Conservation (phyloP, 2,113 vertebrate species). For the Thomomys bottae region DNA sequence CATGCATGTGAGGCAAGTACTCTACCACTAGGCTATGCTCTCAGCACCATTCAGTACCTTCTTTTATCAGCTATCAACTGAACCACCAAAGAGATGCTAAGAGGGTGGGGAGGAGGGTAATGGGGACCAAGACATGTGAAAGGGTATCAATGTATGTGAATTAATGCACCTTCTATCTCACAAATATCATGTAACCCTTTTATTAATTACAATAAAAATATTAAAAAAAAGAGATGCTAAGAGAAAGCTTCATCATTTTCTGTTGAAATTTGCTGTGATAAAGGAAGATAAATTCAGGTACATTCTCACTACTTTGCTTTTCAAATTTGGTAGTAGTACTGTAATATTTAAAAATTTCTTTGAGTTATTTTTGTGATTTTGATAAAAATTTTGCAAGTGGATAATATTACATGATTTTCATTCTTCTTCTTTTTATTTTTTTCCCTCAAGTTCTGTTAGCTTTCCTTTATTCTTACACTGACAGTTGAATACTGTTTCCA, state of each 20-base stretch:
- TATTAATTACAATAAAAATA: no score
- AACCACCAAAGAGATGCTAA: not conserved
- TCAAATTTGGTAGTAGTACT: not conserved
- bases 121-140: no score
- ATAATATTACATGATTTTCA: not conserved
- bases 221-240: not conserved
- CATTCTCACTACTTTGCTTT: not conserved
- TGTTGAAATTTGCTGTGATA: not conserved
- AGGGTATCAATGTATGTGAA: no score
- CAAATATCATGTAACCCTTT: no score
- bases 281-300: not conserved
- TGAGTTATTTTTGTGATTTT: not conserved
- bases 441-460: not conserved
- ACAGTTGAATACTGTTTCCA: not conserved
- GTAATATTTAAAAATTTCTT: not conserved
- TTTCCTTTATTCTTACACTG: conserved; percentile 1
- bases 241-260: not conserved
- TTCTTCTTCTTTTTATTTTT: not conserved
- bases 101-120: no score
- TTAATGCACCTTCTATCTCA: no score
- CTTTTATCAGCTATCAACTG: not conserved
- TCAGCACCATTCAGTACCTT: not conserved
- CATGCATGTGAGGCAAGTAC: no score
- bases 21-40: no score
- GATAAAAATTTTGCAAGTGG: not conserved